Evolutionary conservation across 2,888 invertebrate species (phyloP).

Genomic region (Azorinus chamasolen): DNA sequence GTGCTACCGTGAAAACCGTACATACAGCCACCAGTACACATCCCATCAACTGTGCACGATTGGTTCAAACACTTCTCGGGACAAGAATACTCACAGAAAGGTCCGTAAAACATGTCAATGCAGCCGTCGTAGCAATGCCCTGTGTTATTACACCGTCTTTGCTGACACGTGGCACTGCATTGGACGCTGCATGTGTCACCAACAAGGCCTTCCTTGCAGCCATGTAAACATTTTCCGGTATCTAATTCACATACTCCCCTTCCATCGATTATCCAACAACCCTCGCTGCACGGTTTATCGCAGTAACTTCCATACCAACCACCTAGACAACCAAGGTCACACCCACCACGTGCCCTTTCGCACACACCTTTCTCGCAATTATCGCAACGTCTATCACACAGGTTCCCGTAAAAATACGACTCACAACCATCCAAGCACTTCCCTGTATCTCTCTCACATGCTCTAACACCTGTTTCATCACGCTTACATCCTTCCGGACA

Average conservation of each 20-base stretch:
- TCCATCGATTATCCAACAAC: too few species aligned
- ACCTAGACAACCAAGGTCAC: not conserved
- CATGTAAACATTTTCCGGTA: conserved; percentile 9
- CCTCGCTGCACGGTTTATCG: too few species aligned
- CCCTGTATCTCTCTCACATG: conserved; percentile 5
- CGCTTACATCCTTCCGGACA: conserved; percentile 9
- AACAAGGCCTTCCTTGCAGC: conserved; percentile 19
- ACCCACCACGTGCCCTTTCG: not conserved
- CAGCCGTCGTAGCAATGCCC: too few species aligned
- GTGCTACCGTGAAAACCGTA: not conserved
- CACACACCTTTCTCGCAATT: conserved; percentile 3
- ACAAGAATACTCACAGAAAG: too few species aligned
- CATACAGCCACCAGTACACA: too few species aligned
- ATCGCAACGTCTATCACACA: not conserved
- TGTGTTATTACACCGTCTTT: too few species aligned
- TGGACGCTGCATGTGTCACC: conserved; percentile 3
- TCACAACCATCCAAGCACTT: not conserved
- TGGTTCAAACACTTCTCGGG: too few species aligned
- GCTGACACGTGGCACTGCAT: too few species aligned
- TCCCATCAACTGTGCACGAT: too few species aligned
- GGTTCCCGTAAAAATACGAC: not conserved
- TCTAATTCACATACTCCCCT: too few species aligned
- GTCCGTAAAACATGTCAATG: too few species aligned
- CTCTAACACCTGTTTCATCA: not conserved
- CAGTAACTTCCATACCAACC: conserved; percentile 4